A percentile compares a stretch with the other conserved stretches of the same genome.
phyloP scores from a whole-genome alignment of 2,797 vertebrate species.

The Lophius americanus region DNA sequence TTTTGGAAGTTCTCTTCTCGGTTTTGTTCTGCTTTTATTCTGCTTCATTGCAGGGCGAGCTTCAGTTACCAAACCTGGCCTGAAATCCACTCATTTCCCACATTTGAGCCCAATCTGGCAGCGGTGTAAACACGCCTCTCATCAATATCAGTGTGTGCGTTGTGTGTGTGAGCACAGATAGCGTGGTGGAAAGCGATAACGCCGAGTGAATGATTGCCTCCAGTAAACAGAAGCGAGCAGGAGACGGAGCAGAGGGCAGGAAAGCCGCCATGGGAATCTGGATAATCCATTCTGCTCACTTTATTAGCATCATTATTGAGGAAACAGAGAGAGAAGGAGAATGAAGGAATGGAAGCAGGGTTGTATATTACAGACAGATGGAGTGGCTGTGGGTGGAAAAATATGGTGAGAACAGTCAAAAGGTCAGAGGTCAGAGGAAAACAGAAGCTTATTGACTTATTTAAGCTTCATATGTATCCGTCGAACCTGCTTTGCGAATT shows the following conservation, averaged over 20 bases:
- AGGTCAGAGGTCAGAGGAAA: constrained; percentile 20
- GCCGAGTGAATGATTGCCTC: constrained; percentile 72
- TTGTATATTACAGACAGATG: constrained; percentile 23
- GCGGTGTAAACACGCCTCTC: constrained; percentile 40
- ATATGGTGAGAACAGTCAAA: constrained; percentile 38
- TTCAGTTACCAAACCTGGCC: background rate
- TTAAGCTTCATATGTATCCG: background rate
- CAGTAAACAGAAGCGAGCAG: constrained; percentile 56
- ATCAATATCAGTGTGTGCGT: constrained; percentile 48
- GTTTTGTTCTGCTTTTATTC: constrained; percentile 16
- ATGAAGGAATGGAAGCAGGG: constrained; percentile 18
- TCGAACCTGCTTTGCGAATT: background rate
- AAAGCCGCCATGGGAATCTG: constrained; percentile 71
- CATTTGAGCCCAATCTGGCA: constrained; percentile 33
- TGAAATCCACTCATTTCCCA: constrained; percentile 27
- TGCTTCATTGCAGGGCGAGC: background rate
- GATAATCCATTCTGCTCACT: constrained; percentile 70
- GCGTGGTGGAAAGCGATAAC: constrained; percentile 65
- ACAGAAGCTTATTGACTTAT: background rate
- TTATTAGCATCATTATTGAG: constrained; percentile 71
- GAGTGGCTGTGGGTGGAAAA: constrained; percentile 22
- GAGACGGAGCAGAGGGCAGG: constrained; percentile 60
- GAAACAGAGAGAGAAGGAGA: constrained; percentile 29
- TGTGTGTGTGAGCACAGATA: constrained; percentile 43
- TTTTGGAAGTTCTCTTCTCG: constrained; percentile 31